Evolutionary conservation across 2,113 vertebrate species (phyloP).

Genomic region (Jacana jacana): DNA sequence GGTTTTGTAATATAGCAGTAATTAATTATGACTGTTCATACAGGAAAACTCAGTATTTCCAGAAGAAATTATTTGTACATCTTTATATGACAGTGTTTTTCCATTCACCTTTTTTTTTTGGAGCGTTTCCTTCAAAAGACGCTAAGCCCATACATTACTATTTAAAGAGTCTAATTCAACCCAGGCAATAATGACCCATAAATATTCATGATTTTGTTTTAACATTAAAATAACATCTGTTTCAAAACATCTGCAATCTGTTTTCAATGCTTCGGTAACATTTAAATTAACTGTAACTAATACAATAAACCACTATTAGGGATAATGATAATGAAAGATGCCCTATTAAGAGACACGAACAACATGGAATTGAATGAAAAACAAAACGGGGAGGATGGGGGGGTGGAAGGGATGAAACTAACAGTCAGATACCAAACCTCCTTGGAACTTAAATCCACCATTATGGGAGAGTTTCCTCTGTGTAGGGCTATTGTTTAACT

Average conservation of each 20-base stretch:
- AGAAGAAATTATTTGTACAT: constrained; percentile 56
- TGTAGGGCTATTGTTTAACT: neutral
- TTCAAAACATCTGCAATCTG: constrained; percentile 86
- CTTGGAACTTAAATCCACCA: constrained; percentile 37
- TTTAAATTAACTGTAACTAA: constrained; percentile 86
- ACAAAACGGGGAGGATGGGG: neutral
- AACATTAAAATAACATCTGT: constrained; percentile 85
- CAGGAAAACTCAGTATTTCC: constrained; percentile 29
- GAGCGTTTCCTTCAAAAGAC: constrained; percentile 59
- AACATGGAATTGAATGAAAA: constrained; percentile 49
- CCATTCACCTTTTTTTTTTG: constrained; percentile 67
- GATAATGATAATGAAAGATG: constrained; percentile 82
- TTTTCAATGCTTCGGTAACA: constrained; percentile 83
- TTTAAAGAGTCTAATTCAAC: constrained; percentile 74
- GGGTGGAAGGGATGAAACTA: neutral
- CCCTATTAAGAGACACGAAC: constrained; percentile 70
- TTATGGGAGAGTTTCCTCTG: neutral
- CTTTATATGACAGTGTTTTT: constrained; percentile 58
- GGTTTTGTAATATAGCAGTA: constrained; percentile 61
- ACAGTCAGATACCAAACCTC: constrained; percentile 8
- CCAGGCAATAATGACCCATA: constrained; percentile 76
- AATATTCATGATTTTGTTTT: constrained; percentile 85
- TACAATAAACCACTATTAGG: constrained; percentile 83
- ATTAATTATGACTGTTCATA: constrained; percentile 39
- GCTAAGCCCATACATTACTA: constrained; percentile 64